Evolutionary conservation across 2,797 vertebrate species (phyloP).

Genomic region (Peromyscus attwateri): DNA sequence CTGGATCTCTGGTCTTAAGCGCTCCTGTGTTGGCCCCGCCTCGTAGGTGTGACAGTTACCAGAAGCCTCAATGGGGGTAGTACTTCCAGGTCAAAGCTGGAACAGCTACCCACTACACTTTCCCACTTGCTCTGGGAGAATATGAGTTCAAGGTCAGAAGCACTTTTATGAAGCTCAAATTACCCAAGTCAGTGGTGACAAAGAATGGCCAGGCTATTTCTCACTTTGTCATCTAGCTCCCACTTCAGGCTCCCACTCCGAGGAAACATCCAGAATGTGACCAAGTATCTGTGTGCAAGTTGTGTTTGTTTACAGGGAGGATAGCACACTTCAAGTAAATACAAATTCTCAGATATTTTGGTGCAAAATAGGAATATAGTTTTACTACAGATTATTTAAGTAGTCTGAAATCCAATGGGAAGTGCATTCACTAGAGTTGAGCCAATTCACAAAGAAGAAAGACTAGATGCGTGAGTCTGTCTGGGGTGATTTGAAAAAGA

Average conservation of each 20-base stretch:
- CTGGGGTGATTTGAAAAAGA: background rate
- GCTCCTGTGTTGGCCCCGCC: too few species aligned
- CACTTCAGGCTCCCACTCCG: background rate
- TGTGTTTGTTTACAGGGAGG: slow-evolving; percentile 22
- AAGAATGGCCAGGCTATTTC: background rate
- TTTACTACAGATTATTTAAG: slow-evolving; percentile 67
- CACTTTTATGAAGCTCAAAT: background rate
- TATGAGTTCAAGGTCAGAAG: background rate
- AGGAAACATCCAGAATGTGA: background rate
- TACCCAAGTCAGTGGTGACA: background rate
- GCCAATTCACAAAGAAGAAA: background rate
- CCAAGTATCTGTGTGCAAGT: background rate
- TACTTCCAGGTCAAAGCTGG: too few species aligned
- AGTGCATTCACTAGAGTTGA: slow-evolving; percentile 59
- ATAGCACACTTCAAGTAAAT: background rate
- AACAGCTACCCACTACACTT: too few species aligned
- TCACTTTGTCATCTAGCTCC: background rate
- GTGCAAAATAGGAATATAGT: slow-evolving; percentile 76
- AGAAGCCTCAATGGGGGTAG: too few species aligned
- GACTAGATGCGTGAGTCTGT: background rate
- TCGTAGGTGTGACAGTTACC: too few species aligned
- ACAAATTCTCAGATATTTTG: slow-evolving; percentile 54
- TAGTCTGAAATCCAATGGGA: slow-evolving; percentile 58
- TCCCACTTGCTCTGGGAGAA: background rate
- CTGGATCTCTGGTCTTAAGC: too few species aligned